Percentiles rank a stretch among this genome's conserved stretches.
Evolutionary conservation across 2,113 vertebrate genomes (phyloP).

Genomic region (Carollia perspicillata): DNA sequence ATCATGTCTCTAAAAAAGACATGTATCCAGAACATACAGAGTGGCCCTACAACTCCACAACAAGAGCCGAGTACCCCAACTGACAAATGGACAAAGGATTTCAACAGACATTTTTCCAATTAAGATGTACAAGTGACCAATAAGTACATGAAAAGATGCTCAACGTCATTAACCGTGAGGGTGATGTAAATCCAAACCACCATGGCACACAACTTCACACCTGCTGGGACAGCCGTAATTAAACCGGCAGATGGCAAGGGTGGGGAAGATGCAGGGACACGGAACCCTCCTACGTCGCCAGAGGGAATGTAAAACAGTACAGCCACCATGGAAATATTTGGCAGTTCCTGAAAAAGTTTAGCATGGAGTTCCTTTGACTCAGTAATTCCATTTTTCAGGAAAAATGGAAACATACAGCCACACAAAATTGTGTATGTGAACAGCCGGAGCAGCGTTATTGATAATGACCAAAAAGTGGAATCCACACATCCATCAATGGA

Average conservation of each 20-base stretch:
- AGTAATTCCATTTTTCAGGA: neutral
- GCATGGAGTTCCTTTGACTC: neutral
- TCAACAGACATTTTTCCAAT: neutral
- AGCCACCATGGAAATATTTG: neutral
- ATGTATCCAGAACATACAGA: neutral
- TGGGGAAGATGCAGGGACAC: neutral
- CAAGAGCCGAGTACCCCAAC: neutral
- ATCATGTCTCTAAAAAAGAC: neutral
- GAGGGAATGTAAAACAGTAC: neutral
- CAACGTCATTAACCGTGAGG: neutral
- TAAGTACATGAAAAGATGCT: neutral
- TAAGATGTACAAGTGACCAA: neutral
- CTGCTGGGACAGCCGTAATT: neutral
- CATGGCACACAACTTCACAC: neutral
- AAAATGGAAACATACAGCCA: neutral
- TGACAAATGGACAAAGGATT: neutral
- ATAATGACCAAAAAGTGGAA: neutral
- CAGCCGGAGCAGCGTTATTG: neutral
- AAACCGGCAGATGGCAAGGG: neutral
- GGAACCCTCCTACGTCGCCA: too few relatives aligned
- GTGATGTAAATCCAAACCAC: neutral
- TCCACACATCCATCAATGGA: neutral
- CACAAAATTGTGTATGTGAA: neutral
- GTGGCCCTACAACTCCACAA: neutral
- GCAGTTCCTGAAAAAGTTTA: neutral